Conservation (phyloP, 1,140 invertebrate species). For the Pentalonia nigronervosa region DNA sequence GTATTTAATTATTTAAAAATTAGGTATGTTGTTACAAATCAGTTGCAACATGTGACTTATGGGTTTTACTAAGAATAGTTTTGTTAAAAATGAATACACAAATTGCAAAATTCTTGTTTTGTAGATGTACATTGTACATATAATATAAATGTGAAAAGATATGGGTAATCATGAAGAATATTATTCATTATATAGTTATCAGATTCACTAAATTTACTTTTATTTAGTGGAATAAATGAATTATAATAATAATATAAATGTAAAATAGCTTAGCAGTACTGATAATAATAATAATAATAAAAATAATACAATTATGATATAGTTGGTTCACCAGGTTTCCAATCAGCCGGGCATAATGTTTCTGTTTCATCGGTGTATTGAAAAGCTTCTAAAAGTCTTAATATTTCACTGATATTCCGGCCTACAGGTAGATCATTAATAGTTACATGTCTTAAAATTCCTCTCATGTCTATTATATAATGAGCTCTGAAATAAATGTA, state of each 20-base stretch:
- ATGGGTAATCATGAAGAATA: neutral
- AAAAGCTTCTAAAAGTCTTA: conserved; percentile 71
- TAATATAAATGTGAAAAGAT: neutral
- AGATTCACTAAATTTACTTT: neutral
- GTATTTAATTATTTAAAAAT: neutral
- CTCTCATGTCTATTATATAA: conserved; percentile 66
- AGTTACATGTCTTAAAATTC: conserved; percentile 65
- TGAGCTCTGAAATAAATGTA: conserved; percentile 60
- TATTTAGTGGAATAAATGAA: neutral
- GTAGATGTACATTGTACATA: neutral
- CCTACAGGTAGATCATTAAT: conserved; percentile 71
- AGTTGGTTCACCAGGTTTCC: conserved; percentile 60
- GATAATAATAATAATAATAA: conserved; percentile 13
- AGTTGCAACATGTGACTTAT: neutral
- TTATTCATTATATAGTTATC: neutral
- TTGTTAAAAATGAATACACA: neutral
- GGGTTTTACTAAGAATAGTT: neutral
- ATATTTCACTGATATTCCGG: conserved; percentile 71
- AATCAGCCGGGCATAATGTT: conserved; percentile 61
- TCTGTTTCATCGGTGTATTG: conserved; percentile 69
- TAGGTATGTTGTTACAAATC: neutral
- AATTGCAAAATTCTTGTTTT: neutral
- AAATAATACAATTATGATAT: conserved; percentile 52
- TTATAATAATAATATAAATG: neutral
- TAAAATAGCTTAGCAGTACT: conserved; percentile 19